Conservation (phyloP, 2,797 vertebrate species). For the Balearica regulorum region DNA sequence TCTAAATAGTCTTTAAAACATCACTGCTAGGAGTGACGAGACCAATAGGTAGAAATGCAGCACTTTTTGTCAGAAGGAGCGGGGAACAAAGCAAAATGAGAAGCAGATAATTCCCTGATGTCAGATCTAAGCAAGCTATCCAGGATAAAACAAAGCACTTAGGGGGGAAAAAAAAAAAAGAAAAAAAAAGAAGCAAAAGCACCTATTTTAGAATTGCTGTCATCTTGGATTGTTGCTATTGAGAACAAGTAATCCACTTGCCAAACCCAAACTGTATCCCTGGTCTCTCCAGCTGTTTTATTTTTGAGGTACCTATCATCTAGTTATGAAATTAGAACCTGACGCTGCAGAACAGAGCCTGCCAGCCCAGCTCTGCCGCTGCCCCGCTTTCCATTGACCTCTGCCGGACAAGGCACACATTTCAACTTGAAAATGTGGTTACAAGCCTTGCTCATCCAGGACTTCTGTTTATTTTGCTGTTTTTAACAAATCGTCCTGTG, state of each 20-base stretch:
- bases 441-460: not conserved
- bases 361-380: not conserved
- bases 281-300: not conserved
- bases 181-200: not conserved
- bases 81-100: not conserved
- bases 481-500: not conserved
- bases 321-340: not conserved
- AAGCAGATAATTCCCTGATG: not conserved
- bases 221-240: not conserved
- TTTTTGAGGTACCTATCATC: not conserved
- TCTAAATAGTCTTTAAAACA: not conserved
- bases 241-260: not conserved
- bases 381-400: not conserved
- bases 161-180: not conserved
- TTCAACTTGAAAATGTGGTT: not conserved
- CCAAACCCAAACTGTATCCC: not conserved
- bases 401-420: not conserved
- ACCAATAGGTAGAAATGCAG: not conserved
- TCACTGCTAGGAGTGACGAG: not conserved
- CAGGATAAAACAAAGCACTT: not conserved
- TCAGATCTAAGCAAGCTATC: not conserved
- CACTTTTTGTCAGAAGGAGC: not conserved
- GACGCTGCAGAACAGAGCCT: not conserved
- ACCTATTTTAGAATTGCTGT: not conserved
- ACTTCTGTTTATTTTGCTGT: not conserved